phyloP scores from a whole-genome alignment of 2,113 vertebrate genomes.

The Etia nguti region DNA sequence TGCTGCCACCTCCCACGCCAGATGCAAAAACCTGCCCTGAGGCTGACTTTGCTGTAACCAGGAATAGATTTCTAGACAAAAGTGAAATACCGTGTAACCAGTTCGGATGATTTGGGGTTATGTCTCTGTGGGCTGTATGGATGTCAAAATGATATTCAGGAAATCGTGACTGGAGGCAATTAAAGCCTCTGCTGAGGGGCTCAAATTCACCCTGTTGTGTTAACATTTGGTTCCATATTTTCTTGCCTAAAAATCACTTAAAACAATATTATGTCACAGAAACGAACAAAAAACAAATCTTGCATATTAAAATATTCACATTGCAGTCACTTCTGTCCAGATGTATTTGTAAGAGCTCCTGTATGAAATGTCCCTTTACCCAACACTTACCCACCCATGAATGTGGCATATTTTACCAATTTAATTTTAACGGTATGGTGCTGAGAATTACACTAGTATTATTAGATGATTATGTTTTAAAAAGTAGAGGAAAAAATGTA shows the following conservation, averaged over 20 bases:
- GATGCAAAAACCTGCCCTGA: background rate
- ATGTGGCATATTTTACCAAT: constrained; percentile 38
- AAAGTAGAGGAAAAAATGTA: background rate
- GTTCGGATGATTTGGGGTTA: background rate
- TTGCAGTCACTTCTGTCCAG: background rate
- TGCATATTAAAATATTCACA: background rate
- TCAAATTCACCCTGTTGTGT: background rate
- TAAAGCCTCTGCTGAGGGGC: background rate
- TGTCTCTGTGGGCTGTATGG: background rate
- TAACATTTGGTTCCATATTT: background rate
- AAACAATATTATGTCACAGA: background rate
- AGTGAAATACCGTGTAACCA: background rate
- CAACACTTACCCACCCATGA: constrained; percentile 33
- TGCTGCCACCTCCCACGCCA: background rate
- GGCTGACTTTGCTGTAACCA: background rate
- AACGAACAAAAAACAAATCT: background rate
- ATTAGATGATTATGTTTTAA: background rate
- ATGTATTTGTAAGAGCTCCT: background rate
- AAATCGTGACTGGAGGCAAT: background rate
- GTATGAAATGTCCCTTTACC: constrained; percentile 17
- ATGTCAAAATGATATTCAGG: background rate
- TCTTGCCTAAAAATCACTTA: background rate
- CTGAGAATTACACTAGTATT: constrained; percentile 37
- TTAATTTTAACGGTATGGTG: constrained; percentile 2
- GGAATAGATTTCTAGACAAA: background rate